These are phyloP conservation scores for Trematocara marginatum DNA, from an alignment of 2,113 vertebrate genomes.

Conservation along the genomic window DNA sequence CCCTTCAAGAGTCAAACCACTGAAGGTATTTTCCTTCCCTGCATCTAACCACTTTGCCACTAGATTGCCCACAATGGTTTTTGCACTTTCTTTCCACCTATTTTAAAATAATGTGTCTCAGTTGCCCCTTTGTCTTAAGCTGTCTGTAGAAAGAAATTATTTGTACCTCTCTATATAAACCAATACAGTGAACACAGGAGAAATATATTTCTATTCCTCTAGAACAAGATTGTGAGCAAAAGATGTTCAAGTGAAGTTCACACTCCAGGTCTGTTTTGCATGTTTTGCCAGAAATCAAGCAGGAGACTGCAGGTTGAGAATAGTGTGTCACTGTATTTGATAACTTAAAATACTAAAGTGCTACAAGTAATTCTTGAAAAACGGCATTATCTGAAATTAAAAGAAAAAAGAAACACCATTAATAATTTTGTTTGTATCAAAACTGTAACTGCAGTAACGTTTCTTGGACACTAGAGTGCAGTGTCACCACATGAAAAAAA, in stretches of 20 bases:
- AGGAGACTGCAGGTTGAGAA: neutral
- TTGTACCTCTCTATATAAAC: neutral
- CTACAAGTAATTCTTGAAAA: neutral
- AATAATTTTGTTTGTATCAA: neutral
- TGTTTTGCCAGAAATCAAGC: neutral
- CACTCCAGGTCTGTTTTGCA: neutral
- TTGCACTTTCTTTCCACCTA: neutral
- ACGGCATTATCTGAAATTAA: no score
- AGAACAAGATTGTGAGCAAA: neutral
- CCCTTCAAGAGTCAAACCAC: neutral
- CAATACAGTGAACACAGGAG: neutral
- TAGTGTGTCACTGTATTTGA: neutral
- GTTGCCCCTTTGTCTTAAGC: neutral
- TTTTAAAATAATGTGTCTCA: neutral
- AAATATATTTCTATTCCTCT: neutral
- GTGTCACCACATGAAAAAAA: neutral
- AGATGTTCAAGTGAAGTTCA: neutral
- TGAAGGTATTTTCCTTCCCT: neutral
- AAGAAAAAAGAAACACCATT: neutral
- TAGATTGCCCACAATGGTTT: neutral
- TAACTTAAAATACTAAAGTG: neutral
- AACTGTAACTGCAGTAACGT: neutral
- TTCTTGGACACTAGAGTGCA: slow-evolving; percentile 28
- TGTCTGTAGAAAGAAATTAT: neutral
- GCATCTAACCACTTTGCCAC: neutral